Base-by-base conservation (phyloP, 2,113 vertebrate species). In the Gambusia holbrooki region DNA sequence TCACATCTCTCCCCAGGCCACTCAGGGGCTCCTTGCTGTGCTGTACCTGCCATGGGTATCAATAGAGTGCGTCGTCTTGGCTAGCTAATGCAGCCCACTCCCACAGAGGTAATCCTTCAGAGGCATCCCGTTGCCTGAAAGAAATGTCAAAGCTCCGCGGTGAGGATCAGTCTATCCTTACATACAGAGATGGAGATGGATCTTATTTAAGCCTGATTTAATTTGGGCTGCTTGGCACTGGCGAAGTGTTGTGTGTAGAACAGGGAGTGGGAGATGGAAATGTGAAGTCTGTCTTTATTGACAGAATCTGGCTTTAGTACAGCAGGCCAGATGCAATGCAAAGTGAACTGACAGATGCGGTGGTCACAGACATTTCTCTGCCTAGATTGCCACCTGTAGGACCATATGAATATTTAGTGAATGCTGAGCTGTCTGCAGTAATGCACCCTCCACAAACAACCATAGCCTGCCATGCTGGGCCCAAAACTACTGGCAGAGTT, bases 181-280 rank as follows among this genome's bases (percentile, higher is more conserved):
- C 76, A 77, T 80, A 86, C 82, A 69, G 79, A 83, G 87, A 80
- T 45, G 79, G 68, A 84, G 73, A 92, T 91, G 84, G 84, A 89
- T 93, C 90, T 93, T 90, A 83, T 91, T 94, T 91, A 87, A 86
- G 84, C 83, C 77, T 81, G 73, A 89, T 92, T 93, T 94, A 86
- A 93, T 92, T 91, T 94, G 45, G 74, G 64, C 81, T 70, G 66
- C 82, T 85, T 90, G 89, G 86, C 85, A 81, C 76, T 28, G 70
- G 64, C 29, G 42, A 80, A 84, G 76, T 82, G 82, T 88, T 83
- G 70, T 83, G 85, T 76, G 70, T 58, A 61, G 74, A 89, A 77
- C 66, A 77, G 83, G 86, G 79, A 79, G 78, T 75, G 69, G 84
- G 76, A 74, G 76, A 66, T 66, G 69, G 78, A 68, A 83, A 90